phyloP scores from a whole-genome alignment of 2,888 invertebrate genomes.

The Drosophila rubida region DNA sequence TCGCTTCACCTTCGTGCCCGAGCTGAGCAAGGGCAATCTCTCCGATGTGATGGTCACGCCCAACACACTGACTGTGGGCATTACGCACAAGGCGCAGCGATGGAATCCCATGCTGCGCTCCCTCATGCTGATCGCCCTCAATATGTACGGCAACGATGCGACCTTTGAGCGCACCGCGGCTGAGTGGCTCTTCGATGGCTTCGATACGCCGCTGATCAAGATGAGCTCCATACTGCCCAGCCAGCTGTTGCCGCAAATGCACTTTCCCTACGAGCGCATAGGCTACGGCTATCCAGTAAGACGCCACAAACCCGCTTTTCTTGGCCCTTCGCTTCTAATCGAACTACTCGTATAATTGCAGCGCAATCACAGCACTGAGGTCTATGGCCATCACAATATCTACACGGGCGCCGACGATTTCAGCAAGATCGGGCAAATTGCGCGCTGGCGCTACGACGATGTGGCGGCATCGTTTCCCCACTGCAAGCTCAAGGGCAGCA shows the following conservation, averaged over 20 bases:
- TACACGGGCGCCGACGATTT: conserved; percentile 89
- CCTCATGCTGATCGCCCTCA: conserved; percentile 86
- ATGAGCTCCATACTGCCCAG: conserved; percentile 85
- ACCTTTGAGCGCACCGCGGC: conserved; percentile 87
- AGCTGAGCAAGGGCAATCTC: conserved; percentile 56
- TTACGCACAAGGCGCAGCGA: conserved; percentile 50
- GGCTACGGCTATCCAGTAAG: conserved; percentile 93
- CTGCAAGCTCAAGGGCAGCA: conserved; percentile 89
- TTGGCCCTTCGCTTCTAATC: no score
- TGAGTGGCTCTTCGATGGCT: conserved; percentile 92
- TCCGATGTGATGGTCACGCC: conserved; percentile 64
- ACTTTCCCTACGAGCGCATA: conserved; percentile 90
- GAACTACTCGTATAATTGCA: no score
- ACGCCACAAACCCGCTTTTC: no score
- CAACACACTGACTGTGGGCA: conserved; percentile 69
- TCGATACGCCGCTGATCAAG: conserved; percentile 89
- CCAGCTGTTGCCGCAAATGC: conserved; percentile 85
- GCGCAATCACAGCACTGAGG: conserved; percentile 89
- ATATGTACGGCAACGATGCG: conserved; percentile 86
- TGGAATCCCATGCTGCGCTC: conserved; percentile 69
- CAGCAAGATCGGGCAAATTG: conserved; percentile 88
- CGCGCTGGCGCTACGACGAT: conserved; percentile 89
- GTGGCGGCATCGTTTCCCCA: conserved; percentile 85
- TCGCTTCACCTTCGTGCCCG: conserved; percentile 87
- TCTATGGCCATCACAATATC: conserved; percentile 87